Base-by-base conservation (phyloP, 2,113 vertebrate species). In the Ciconia maguari region DNA sequence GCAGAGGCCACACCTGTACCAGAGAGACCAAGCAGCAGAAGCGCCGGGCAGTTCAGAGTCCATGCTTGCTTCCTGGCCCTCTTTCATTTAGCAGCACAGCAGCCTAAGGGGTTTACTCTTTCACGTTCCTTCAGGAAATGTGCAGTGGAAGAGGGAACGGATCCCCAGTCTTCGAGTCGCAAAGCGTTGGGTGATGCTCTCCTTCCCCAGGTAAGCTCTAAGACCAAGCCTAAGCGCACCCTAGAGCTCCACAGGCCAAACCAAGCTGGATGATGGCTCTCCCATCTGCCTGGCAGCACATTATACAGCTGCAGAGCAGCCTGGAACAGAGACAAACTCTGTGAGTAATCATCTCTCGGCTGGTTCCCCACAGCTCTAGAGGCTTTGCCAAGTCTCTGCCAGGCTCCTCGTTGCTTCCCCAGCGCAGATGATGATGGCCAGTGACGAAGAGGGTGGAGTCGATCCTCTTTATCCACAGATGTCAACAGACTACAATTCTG, bases 261-360 rank as follows among this genome's bases (percentile, higher is more conserved):
- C 13, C 61, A 82, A 77, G 55, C 18, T 3, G 5, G 58, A 24
- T 0, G 0, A 75, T 7, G 32, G 48, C 77, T 89, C 51, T 94
- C 41, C 65, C 61, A 71, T 30, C 38, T 57, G 77, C 61, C 52
- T 61, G 87, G 72, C 77, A 91, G 64, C 60, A 60, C 1, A 1
- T 52, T 38, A 11, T 32, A 51, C 69, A 91, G 87, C 87, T 94
- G 87, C 57, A 36, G 38, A 92, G 64, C 54, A 77, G 80, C 42
- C 82, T 64, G 90, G 78, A 72, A 71, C 51, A 57, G 65, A 92
- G 72, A 93, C 89, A 94, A 84, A 94, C 52, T 83, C 94, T 38
- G 57, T 22, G 44, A 91, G 66, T 82, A 87, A 91, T 91, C 81
- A 79, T 55, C 87, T 75, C 84, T 96, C 34, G 0, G 66, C 84